These are phyloP conservation scores for Ormyrus thymus DNA, from an alignment of 2,888 invertebrate genomes.

Conservation along the genomic window DNA sequence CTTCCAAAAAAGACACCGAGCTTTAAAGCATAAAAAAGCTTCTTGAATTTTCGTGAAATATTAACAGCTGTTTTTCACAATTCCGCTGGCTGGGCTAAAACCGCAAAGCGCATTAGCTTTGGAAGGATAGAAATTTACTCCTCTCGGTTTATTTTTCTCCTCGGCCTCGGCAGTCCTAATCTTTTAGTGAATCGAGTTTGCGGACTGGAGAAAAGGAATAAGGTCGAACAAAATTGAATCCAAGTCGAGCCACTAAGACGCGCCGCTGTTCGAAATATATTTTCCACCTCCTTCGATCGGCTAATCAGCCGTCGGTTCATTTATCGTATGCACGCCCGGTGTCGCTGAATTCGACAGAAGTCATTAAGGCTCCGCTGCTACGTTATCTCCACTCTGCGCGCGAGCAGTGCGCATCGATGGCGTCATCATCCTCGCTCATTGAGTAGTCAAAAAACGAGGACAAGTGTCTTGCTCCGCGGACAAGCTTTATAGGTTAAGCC, in stretches of 20 bases:
- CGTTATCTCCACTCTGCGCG: no score
- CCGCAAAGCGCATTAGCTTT: neutral
- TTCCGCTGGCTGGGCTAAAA: no score
- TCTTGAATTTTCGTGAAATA: slow-evolving; percentile 7
- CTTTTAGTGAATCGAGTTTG: slow-evolving; percentile 11
- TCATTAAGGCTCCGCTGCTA: no score
- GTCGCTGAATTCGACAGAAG: no score
- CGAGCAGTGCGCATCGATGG: neutral
- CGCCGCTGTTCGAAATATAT: slow-evolving; percentile 13
- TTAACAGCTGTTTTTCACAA: slow-evolving; percentile 1
- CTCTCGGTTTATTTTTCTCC: neutral
- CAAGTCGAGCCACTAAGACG: neutral
- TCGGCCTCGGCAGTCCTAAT: neutral
- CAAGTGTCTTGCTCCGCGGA: slow-evolving; percentile 9
- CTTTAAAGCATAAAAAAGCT: neutral
- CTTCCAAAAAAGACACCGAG: neutral
- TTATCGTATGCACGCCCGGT: no score
- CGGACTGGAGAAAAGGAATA: neutral
- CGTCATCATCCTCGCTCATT: neutral
- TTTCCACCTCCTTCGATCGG: no score
- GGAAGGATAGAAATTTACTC: neutral
- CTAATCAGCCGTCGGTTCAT: no score
- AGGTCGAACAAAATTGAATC: neutral
- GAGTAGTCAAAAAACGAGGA: slow-evolving; percentile 25
- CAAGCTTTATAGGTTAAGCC: no score